Percentiles rank a stretch among this genome's conserved stretches.
Conservation (phyloP, 1,140 invertebrate genomes). For the Drosophila albomicans region DNA sequence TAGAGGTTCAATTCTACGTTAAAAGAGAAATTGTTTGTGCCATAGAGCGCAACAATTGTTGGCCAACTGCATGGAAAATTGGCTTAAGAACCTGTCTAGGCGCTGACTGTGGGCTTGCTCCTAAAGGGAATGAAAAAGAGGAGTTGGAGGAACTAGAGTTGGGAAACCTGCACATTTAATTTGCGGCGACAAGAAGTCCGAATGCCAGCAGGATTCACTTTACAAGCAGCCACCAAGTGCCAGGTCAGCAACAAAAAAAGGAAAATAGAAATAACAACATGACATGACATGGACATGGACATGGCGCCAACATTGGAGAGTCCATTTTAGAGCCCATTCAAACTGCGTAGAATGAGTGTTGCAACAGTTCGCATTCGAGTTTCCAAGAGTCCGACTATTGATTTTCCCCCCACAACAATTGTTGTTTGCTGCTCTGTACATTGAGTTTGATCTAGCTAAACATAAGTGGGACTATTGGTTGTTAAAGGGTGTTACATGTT, state of each 20-base stretch:
- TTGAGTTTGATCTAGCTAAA: constrained; percentile 13
- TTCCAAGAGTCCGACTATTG: constrained; percentile 31
- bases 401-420: constrained; percentile 18
- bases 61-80: constrained; percentile 69
- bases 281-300: constrained; percentile 35
- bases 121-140: neutral
- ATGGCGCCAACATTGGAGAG: constrained; percentile 57
- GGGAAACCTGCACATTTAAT: constrained; percentile 49
- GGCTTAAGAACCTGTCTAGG: constrained; percentile 19
- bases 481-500: neutral
- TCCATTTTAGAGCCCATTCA: constrained; percentile 23
- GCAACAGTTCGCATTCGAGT: constrained; percentile 19
- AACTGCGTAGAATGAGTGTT: constrained; percentile 51
- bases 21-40: constrained; percentile 6
- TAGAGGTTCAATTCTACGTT: neutral
- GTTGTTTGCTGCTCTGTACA: constrained; percentile 13
- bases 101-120: neutral
- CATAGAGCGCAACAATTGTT: constrained; percentile 60
- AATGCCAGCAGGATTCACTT: constrained; percentile 26
- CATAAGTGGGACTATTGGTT: constrained; percentile 4
- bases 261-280: constrained; percentile 20
- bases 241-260: constrained; percentile 25
- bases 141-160: neutral
- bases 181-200: constrained; percentile 47
- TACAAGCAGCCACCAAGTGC: constrained; percentile 42